Evolutionary conservation across 2,888 invertebrate genomes (phyloP).

Genomic region (Ypsolopha scabrella): DNA sequence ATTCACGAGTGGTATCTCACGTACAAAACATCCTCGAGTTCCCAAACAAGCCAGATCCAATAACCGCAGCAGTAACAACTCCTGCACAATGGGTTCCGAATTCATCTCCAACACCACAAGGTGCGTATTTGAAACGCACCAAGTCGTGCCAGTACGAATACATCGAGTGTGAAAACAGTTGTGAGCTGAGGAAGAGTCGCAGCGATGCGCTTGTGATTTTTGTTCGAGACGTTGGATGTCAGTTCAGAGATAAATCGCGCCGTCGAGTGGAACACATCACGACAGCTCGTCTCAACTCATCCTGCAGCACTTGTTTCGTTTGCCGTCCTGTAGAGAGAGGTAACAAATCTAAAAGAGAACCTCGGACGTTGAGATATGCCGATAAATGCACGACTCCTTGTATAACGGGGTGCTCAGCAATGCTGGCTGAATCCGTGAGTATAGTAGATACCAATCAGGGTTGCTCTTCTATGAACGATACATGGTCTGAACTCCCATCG

Average conservation of each 20-base stretch:
- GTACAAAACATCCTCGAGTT: constrained; percentile 28
- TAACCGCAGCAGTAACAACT: background rate
- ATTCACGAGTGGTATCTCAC: constrained; percentile 19
- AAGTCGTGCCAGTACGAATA: constrained; percentile 48
- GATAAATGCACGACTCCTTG: no score
- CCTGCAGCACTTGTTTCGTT: no score
- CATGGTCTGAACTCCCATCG: no score
- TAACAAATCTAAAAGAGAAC: no score
- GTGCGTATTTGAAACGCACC: constrained; percentile 19
- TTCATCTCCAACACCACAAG: constrained; percentile 16
- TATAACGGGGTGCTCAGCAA: no score
- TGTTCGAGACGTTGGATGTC: constrained; percentile 57
- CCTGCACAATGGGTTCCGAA: constrained; percentile 12
- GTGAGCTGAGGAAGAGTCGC: constrained; percentile 7
- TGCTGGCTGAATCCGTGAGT: no score
- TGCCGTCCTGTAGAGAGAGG: no score
- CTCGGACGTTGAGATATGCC: no score
- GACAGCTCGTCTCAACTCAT: no score
- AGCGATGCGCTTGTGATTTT: constrained; percentile 36
- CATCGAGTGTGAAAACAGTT: constrained; percentile 17
- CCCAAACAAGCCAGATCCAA: constrained; percentile 10
- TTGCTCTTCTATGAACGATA: no score
- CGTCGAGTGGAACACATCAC: no score
- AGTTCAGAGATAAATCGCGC: constrained; percentile 24
- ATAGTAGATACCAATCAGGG: no score